These are phyloP conservation scores for Acrocera orbiculus DNA, from an alignment of 2,888 invertebrate species.

Conservation along the genomic window DNA sequence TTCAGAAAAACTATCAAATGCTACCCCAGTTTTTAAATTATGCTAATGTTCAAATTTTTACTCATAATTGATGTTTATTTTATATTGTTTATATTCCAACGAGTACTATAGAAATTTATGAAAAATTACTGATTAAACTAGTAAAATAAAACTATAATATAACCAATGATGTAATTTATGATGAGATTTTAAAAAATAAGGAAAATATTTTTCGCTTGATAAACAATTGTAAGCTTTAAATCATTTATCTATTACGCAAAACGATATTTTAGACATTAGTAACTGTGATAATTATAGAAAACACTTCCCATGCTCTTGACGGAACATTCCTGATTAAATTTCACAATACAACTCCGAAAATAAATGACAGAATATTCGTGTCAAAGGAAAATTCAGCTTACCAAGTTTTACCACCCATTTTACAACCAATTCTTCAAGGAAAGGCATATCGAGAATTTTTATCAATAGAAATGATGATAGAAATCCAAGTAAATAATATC, in stretches of 20 bases:
- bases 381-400: constrained; percentile 5
- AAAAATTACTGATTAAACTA: constrained; percentile 5
- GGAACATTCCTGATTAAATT: constrained; percentile 8
- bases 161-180: constrained; percentile 1
- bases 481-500: constrained; percentile 7
- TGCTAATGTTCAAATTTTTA: no score
- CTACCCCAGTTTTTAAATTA: no score
- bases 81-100: constrained; percentile 6
- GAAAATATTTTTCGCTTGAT: constrained; percentile 2
- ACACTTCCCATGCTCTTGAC: constrained; percentile 4
- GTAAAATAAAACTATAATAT: constrained; percentile 7
- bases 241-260: constrained; percentile 1
- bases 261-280: not conserved
- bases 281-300: not conserved
- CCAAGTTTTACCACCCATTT: constrained; percentile 6
- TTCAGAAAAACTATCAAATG: no score
- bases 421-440: constrained; percentile 6
- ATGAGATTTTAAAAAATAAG: not conserved
- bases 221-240: constrained; percentile 6
- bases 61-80: constrained; percentile 2
- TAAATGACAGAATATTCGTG: constrained; percentile 6
- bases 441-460: constrained; percentile 6
- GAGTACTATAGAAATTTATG: constrained; percentile 5
- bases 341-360: constrained; percentile 7
- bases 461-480: constrained; percentile 8